Conservation (phyloP, 2,113 vertebrate genomes). For the Erpornis zantholeuca region DNA sequence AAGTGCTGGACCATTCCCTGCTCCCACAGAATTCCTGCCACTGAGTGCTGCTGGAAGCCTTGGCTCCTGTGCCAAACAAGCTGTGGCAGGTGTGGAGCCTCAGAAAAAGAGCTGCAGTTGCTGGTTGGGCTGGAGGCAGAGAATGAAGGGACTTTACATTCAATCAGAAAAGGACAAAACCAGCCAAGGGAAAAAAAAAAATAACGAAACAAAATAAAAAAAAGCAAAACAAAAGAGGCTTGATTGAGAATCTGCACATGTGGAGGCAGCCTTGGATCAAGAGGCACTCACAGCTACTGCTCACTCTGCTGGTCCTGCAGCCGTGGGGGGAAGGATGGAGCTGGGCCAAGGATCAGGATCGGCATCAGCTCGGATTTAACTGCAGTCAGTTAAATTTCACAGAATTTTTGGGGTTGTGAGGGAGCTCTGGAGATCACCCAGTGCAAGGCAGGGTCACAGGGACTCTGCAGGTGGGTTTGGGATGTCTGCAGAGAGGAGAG, state of each 20-base stretch:
- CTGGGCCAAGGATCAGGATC: not conserved
- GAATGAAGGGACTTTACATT: conserved; percentile 41
- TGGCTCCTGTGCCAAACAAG: conserved; percentile 61
- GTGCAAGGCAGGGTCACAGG: not conserved
- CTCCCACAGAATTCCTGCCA: not conserved
- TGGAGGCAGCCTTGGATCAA: not conserved
- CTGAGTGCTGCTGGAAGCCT: not conserved
- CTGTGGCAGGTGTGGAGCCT: conserved; percentile 68
- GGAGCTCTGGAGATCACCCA: not conserved
- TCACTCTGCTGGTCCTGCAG: not conserved
- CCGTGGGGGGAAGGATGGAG: not conserved
- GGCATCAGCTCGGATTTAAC: not conserved
- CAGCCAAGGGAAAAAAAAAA: not conserved
- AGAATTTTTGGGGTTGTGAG: fast-evolving
- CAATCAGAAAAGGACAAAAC: conserved; percentile 35
- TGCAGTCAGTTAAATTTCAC: not conserved
- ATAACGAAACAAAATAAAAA: not conserved
- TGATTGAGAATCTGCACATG: conserved; percentile 65
- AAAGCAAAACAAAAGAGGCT: conserved; percentile 55
- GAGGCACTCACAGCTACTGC: not conserved
- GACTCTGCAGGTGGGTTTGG: not conserved
- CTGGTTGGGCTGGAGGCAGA: conserved; percentile 44
- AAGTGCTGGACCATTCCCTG: not conserved
- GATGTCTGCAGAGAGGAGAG: not conserved
- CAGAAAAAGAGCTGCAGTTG: conserved; percentile 51